These are phyloP conservation scores for Heliconius ismenius DNA, from an alignment of 2,888 invertebrate genomes.

Conservation along the genomic window DNA sequence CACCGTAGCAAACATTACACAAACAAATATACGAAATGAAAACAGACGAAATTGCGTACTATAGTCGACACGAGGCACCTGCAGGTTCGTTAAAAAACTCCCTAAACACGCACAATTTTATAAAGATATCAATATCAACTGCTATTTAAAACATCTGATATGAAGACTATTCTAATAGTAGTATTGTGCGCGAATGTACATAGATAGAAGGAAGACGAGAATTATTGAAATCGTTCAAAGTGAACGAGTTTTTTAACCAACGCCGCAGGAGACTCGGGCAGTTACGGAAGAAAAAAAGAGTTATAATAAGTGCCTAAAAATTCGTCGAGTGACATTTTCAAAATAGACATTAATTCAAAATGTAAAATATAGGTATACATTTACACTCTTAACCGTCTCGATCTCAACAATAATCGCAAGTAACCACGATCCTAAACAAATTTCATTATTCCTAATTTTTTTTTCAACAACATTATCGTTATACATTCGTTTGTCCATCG, in stretches of 20 bases:
- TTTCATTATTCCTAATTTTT: constrained; percentile 3
- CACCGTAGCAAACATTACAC: constrained; percentile 61
- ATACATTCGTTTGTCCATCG: constrained; percentile 12
- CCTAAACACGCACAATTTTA: constrained; percentile 46
- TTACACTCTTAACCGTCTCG: constrained; percentile 42
- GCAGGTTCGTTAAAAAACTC: constrained; percentile 69
- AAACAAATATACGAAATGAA: constrained; percentile 62
- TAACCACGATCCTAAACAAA: constrained; percentile 13
- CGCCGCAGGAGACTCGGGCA: constrained; percentile 34
- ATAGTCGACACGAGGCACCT: constrained; percentile 39
- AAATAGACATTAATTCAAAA: constrained; percentile 69
- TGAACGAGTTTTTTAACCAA: constrained; percentile 69
- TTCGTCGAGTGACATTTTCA: constrained; percentile 65
- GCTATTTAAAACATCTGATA: constrained; percentile 71
- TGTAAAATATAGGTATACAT: constrained; percentile 78
- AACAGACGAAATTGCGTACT: constrained; percentile 52
- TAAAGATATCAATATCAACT: constrained; percentile 51
- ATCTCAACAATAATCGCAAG: constrained; percentile 8
- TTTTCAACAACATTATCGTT: constrained; percentile 25
- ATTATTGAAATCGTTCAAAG: constrained; percentile 57
- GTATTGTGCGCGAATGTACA: constrained; percentile 75
- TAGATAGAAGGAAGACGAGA: constrained; percentile 75
- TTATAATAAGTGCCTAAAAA: constrained; percentile 68
- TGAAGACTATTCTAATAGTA: constrained; percentile 66
- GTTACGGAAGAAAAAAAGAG: constrained; percentile 55